A percentile compares a stretch with the other conserved stretches of the same genome.
These are phyloP conservation scores for Zootermopsis nevadensis DNA, from an alignment of 2,888 invertebrate genomes.

Conservation along the genomic window DNA sequence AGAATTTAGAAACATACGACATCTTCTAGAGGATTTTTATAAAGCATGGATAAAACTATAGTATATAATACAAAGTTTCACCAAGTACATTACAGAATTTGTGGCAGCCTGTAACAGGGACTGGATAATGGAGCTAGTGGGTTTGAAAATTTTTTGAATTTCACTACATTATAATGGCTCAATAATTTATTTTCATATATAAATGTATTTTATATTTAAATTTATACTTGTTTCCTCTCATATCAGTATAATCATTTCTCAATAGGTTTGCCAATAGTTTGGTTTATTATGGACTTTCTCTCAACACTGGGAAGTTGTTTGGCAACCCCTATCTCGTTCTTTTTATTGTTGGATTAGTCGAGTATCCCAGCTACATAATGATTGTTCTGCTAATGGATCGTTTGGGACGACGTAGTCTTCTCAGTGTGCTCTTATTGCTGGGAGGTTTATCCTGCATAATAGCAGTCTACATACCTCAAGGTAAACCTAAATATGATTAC, in stretches of 20 bases:
- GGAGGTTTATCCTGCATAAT: slow-evolving; percentile 82
- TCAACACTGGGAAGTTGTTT: slow-evolving; percentile 82
- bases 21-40: too few species aligned
- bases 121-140: too few species aligned
- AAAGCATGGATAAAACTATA: too few species aligned
- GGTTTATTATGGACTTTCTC: slow-evolving; percentile 85
- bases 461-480: slow-evolving; percentile 75
- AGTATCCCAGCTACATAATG: slow-evolving; percentile 81
- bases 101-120: too few species aligned
- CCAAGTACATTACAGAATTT: too few species aligned
- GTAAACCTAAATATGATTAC: slow-evolving; percentile 58
- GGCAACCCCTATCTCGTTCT: slow-evolving; percentile 85
- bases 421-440: slow-evolving; percentile 80
- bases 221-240: neutral
- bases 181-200: too few species aligned
- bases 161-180: too few species aligned
- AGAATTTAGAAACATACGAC: too few species aligned
- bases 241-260: neutral
- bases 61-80: too few species aligned
- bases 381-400: slow-evolving; percentile 79
- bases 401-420: slow-evolving; percentile 79
- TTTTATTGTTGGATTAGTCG: slow-evolving; percentile 80
- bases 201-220: neutral
- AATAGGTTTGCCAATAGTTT: slow-evolving; percentile 82
- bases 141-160: too few species aligned